Evolutionary conservation across 2,888 invertebrate genomes (phyloP), one percentile per base, ranked within the genome.

Genomic region (Apamea crenata): DNA sequence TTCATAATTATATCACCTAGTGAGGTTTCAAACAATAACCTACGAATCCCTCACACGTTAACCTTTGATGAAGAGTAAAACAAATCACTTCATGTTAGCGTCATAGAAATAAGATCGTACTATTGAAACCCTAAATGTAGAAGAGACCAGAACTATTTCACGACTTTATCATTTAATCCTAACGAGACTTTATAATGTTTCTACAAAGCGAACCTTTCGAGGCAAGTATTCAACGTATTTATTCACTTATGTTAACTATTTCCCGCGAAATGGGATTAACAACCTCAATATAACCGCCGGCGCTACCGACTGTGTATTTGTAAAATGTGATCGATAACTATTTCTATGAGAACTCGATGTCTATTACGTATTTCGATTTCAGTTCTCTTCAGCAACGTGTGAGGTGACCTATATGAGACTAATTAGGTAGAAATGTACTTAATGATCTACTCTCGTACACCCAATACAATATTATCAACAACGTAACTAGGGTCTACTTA

Each of bases 1-100:
- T 91, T 90, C 91, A 94, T 93, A 93, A 92, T 92, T 94, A 94
- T 96, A 96, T 96, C 95, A 95, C 94, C 96, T 96, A 96, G 94
- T 96, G 96, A 96, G 96, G 96, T 96, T 96, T 95, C 95, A 95
- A 96, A 96, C 94, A 92, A 95, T 96, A 95, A 91, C 92, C 96
- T 96, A 96, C 93, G 86, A 88, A 81, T 82, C 83, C 94, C 96
- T 93, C 96, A 94, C 96, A 94, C 95, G 95, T 92, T 90, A 88
- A 85, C 88, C 78, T 85, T 88, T 78, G 70, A 78, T 59, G 72
- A 80, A 80, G 78, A 80, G 78, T 61, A 12, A 70, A 86, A 81
- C 56, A 81, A 77, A 88, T 68, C 36, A 71, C 53, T 72, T 72
- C 59, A 69, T 50, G 50, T 65, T 16, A 81, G 67, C 63, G 32